Conservation (phyloP, 2,113 vertebrate genomes). For the Manacus vitellinus region DNA sequence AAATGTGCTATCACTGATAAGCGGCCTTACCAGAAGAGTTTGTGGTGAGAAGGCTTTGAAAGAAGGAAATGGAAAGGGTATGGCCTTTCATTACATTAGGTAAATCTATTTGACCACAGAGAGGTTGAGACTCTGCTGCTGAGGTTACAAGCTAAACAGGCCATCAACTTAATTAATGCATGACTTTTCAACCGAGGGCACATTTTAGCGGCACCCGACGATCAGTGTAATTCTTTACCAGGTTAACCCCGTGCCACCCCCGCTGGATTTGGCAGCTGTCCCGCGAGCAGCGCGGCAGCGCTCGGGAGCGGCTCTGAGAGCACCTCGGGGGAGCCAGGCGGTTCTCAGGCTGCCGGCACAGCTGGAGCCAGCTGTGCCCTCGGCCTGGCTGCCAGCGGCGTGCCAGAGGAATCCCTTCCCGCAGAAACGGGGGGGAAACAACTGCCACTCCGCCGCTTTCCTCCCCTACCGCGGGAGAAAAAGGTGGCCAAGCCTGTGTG, state of each 20-base stretch:
- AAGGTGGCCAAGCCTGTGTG: background rate
- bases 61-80: conserved; percentile 59
- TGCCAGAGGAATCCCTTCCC: conserved; percentile 20
- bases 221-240: background rate
- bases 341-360: conserved; percentile 73
- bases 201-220: background rate
- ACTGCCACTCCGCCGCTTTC: background rate
- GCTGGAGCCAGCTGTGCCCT: conserved; percentile 78
- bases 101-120: conserved; percentile 60
- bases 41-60: conserved; percentile 53
- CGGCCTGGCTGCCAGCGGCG: background rate
- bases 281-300: background rate
- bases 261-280: conserved; percentile 1
- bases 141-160: conserved; percentile 36
- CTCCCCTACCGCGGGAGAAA: background rate
- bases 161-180: conserved; percentile 16
- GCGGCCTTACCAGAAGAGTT: conserved; percentile 39
- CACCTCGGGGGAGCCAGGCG: conserved; percentile 27
- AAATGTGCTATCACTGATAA: conserved; percentile 64
- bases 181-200: conserved; percentile 1
- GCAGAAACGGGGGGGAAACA: background rate
- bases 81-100: conserved; percentile 29
- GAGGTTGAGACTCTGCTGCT: conserved; percentile 21
- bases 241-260: conserved; percentile 5
- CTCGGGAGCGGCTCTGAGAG: conserved; percentile 57